Conservation (phyloP, 2,888 invertebrate genomes). For the Cartodere bifasciata region DNA sequence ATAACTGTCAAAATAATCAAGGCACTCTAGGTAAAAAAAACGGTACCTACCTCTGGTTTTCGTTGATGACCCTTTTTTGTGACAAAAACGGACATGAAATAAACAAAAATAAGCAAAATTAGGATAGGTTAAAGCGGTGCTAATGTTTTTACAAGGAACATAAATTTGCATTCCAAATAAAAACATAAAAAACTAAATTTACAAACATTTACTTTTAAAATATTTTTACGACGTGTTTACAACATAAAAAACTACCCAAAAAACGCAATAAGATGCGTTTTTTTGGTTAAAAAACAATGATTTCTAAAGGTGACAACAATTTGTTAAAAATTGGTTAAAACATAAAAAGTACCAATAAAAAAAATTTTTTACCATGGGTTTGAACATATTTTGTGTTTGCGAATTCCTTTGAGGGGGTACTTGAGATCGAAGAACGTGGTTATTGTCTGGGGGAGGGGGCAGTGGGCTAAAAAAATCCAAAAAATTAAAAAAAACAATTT, state of each 20-base stretch:
- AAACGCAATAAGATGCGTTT: no score
- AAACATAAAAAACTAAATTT: conserved; percentile 8
- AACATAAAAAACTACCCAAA: no score
- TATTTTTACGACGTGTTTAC: no score
- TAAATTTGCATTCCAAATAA: conserved; percentile 5
- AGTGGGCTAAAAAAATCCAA: conserved; percentile 46
- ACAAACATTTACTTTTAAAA: no score
- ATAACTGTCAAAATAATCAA: no score
- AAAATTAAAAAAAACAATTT: not conserved
- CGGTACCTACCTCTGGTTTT: conserved; percentile 78
- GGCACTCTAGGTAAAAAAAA: no score
- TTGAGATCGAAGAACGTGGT: conserved; percentile 37
- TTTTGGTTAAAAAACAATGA: no score
- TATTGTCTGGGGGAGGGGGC: conserved; percentile 68
- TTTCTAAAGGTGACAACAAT: no score
- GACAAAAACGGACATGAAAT: conserved; percentile 42
- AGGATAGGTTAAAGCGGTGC: conserved; percentile 31
- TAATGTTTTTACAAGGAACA: conserved; percentile 15
- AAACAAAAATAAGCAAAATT: conserved; percentile 42
- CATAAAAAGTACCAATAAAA: no score
- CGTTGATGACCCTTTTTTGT: conserved; percentile 62
- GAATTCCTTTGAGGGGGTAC: conserved; percentile 65
- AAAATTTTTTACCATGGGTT: conserved; percentile 60
- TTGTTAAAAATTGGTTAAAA: no score
- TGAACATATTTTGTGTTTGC: conserved; percentile 72